Conservation (phyloP, 2,113 vertebrate species). For the Trogon surrucura region DNA sequence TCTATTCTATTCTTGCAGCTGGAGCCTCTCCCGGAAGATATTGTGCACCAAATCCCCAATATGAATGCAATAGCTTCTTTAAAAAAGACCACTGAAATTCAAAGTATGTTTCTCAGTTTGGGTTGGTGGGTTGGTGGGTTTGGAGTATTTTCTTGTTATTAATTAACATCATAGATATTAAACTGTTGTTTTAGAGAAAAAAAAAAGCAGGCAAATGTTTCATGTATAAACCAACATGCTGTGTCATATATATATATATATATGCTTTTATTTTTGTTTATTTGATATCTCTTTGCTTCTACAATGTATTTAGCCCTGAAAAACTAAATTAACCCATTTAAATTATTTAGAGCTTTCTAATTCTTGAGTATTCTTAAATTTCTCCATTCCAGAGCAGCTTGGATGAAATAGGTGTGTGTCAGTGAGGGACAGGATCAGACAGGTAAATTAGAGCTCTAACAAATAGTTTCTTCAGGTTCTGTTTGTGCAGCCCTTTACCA, state of each 20-base stretch:
- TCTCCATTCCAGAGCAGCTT: slow-evolving; percentile 2
- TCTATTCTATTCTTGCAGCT: slow-evolving; percentile 77
- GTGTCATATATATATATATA: neutral
- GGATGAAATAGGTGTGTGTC: neutral
- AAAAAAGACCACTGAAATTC: slow-evolving; percentile 82
- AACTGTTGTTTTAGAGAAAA: neutral
- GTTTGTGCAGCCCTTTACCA: neutral
- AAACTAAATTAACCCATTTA: neutral
- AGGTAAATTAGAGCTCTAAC: neutral
- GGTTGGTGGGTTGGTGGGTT: neutral
- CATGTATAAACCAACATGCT: neutral
- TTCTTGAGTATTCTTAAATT: neutral
- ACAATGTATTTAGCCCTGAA: neutral
- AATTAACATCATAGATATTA: neutral
- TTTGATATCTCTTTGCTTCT: neutral
- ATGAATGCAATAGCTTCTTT: slow-evolving; percentile 79
- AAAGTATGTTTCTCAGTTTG: slow-evolving; percentile 77
- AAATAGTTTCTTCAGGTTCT: neutral
- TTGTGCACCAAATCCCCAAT: slow-evolving; percentile 77
- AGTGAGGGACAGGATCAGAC: neutral
- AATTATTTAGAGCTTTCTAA: neutral
- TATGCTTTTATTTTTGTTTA: neutral
- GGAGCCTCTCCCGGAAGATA: slow-evolving; percentile 78
- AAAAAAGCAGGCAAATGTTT: neutral
- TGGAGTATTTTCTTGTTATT: neutral